Conservation (phyloP, 2,888 invertebrate species). For the Dermolepida albohirtum region DNA sequence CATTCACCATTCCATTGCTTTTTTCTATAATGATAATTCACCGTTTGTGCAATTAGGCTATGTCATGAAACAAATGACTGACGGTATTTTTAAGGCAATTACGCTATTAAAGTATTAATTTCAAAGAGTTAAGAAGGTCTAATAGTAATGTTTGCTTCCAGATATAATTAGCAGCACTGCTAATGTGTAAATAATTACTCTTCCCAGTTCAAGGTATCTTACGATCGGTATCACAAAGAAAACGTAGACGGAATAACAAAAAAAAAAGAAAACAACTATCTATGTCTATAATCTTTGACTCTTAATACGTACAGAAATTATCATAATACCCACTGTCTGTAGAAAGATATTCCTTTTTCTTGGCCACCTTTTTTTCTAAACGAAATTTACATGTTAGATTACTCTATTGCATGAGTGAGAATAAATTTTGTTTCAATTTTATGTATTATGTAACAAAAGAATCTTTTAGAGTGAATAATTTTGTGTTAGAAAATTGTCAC, state of each 20-base stretch:
- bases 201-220: constrained; percentile 59
- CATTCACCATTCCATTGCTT: too few relatives aligned
- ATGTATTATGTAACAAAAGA: neutral
- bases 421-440: neutral
- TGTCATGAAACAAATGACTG: constrained; percentile 33
- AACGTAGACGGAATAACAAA: constrained; percentile 14
- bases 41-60: constrained; percentile 38
- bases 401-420: constrained; percentile 53
- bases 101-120: constrained; percentile 65
- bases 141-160: constrained; percentile 61
- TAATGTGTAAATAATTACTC: constrained; percentile 67
- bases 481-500: neutral
- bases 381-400: constrained; percentile 57
- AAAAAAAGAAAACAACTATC: constrained; percentile 12
- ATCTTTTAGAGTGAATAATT: neutral
- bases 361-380: constrained; percentile 48
- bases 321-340: constrained; percentile 55
- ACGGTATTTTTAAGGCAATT: constrained; percentile 53
- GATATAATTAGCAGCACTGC: constrained; percentile 63
- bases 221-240: constrained; percentile 59
- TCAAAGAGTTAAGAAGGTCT: constrained; percentile 60
- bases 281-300: constrained; percentile 54
- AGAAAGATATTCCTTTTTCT: constrained; percentile 46
- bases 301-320: constrained; percentile 58
- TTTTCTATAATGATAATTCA: constrained; percentile 36